phyloP scores from a whole-genome alignment of 1,140 invertebrate species.

The Eurosta solidaginis region DNA sequence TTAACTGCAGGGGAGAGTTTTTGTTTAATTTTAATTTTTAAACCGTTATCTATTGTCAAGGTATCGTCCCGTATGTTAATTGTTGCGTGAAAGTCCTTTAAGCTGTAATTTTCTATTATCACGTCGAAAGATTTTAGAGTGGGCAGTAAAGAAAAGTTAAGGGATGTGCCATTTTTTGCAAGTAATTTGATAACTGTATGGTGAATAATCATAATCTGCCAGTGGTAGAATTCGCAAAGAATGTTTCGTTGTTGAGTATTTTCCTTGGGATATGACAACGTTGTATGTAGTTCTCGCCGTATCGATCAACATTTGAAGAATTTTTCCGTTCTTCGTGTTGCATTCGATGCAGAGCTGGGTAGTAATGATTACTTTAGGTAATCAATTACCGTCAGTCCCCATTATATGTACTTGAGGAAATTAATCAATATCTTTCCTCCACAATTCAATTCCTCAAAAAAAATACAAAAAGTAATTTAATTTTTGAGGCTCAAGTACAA shows the following conservation, averaged over 20 bases:
- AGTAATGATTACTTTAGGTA: no score
- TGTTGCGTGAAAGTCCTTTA: neutral
- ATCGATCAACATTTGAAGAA: neutral
- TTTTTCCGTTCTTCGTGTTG: neutral
- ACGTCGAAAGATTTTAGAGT: neutral
- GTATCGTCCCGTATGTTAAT: neutral
- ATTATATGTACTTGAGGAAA: no score
- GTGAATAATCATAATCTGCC: neutral
- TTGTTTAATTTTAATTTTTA: no score
- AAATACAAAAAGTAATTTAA: no score
- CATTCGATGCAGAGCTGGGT: neutral
- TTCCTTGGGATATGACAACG: neutral
- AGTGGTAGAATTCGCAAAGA: neutral
- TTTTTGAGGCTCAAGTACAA: no score
- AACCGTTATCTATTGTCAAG: neutral
- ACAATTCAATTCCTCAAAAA: no score
- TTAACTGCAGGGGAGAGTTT: no score
- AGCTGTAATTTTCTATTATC: neutral
- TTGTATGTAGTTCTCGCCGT: neutral
- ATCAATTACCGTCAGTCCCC: no score
- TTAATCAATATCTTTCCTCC: no score
- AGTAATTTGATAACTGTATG: neutral
- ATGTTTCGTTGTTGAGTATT: neutral
- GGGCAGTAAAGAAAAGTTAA: neutral
- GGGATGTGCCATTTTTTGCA: neutral